phyloP scores from a whole-genome alignment of 2,113 vertebrate species.

The Neolamprologus falcicula region DNA sequence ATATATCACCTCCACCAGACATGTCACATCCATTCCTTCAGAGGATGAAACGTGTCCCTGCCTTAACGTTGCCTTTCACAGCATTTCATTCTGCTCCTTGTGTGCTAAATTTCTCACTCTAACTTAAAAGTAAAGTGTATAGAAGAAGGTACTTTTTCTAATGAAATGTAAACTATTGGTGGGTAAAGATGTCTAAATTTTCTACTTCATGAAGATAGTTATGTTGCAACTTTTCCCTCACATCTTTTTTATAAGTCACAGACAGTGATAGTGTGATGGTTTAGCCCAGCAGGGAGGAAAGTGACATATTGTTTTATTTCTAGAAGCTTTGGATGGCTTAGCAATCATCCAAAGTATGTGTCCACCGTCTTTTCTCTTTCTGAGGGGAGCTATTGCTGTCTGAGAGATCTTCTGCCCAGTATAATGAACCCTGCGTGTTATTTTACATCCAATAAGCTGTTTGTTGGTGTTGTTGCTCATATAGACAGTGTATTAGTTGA shows the following conservation, averaged over 20 bases:
- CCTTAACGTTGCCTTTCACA: not conserved
- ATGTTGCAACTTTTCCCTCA: not conserved
- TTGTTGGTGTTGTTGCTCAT: not conserved
- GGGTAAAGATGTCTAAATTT: not conserved
- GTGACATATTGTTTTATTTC: not conserved
- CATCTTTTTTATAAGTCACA: not conserved
- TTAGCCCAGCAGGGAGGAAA: not conserved
- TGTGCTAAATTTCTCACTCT: not conserved
- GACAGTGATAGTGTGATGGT: not conserved
- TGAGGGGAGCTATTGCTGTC: not conserved
- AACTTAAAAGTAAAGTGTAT: not conserved
- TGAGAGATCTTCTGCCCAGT: not conserved
- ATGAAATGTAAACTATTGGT: not conserved
- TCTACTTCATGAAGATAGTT: not conserved
- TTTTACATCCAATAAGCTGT: not conserved
- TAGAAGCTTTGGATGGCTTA: not conserved
- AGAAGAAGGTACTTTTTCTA: not conserved
- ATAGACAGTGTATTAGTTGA: not conserved
- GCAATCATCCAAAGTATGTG: not conserved
- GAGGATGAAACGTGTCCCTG: not conserved
- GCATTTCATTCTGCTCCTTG: not conserved
- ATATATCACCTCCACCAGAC: not conserved
- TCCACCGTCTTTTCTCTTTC: not conserved
- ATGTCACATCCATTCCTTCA: not conserved
- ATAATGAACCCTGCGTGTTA: rapidly evolving